These are phyloP conservation scores for Varanus komodoensis DNA, from an alignment of 2,113 vertebrate genomes.

Conservation along the genomic window DNA sequence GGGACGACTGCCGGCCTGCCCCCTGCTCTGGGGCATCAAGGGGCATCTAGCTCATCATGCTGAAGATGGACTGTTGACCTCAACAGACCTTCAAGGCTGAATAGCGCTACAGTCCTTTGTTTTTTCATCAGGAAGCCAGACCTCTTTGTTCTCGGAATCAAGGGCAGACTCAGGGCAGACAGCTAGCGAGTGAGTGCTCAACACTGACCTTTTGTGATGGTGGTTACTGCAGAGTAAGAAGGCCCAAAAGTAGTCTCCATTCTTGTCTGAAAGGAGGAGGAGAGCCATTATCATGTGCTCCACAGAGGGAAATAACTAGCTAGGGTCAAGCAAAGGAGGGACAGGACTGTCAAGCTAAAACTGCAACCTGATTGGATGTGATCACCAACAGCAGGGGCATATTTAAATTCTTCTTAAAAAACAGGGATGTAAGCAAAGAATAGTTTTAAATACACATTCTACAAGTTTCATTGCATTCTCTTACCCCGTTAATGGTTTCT, in stretches of 20 bases:
- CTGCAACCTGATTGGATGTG: not conserved
- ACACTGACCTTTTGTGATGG: conserved; percentile 90
- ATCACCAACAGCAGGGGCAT: not conserved
- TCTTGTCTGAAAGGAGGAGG: conserved; percentile 80
- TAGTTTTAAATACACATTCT: not conserved
- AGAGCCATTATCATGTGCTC: not conserved
- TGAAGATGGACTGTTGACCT: not conserved
- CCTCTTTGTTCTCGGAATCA: not conserved
- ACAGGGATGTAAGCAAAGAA: not conserved
- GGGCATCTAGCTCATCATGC: not conserved
- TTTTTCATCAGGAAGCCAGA: not conserved
- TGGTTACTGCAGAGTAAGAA: conserved; percentile 88
- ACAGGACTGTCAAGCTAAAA: not conserved
- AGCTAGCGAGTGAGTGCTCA: rapidly evolving
- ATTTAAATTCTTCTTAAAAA: not conserved
- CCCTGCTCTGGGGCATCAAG: not conserved
- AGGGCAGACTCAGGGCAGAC: not conserved
- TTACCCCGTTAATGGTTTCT: conserved; percentile 82
- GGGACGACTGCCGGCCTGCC: not conserved
- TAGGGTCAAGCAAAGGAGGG: not conserved
- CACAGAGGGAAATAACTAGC: too few species aligned
- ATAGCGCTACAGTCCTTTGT: too few species aligned
- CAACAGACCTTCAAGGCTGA: too few species aligned
- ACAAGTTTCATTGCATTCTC: not conserved
- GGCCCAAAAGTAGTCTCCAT: conserved; percentile 96